Base-by-base conservation (phyloP, 1,140 invertebrate species). In the Hyles euphorbiae region DNA sequence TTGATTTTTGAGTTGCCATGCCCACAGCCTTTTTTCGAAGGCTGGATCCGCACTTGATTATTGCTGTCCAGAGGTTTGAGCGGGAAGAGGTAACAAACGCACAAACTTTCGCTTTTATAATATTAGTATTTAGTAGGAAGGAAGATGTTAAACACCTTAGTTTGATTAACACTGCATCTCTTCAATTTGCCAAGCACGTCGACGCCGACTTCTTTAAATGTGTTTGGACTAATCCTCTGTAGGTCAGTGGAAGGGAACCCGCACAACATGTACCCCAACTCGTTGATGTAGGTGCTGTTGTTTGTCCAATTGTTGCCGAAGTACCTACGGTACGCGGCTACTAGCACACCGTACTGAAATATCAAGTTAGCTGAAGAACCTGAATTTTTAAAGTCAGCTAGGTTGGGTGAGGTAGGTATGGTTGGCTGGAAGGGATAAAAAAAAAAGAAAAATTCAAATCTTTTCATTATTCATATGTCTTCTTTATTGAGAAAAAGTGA, bases 231-330 rank as follows among this genome's bases (percentile, higher is more conserved):
- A 61, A 87, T 87, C 63, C 72, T 78, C 49, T 54, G 57, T 2
- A 86, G 59, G 48, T 83, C 80, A 12, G 61, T 60, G 11, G 72
- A 56, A 1, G 84, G 80, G 56, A 88, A 86, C 4, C 78, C 84
- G 61, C 84, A 88, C 22, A 88, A 51, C 10, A 88, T 50, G 56
- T 82, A 85, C 22, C 84, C 84, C 9, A 88, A 58, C 51, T 84
- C 79, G 61, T 86, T 86, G 10, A 86, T 78, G 36, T 70, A 61
- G 10, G 72, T 69, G 12, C 72, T 74, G 56, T 74, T 79, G 48
- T 49, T 60, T 54, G 75, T 76, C 81, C 81, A 83, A 5, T 51
- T 45, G 40, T 78, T 67, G 5, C 84, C 84, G 61, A 59, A 82
- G 62, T 84, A 87, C 50, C 84, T 67, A 58, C 70, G 74, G 46